phyloP scores from a whole-genome alignment of 37 sponge, comb jelly and placozoan genomes.

The Beroe ovata region DNA sequence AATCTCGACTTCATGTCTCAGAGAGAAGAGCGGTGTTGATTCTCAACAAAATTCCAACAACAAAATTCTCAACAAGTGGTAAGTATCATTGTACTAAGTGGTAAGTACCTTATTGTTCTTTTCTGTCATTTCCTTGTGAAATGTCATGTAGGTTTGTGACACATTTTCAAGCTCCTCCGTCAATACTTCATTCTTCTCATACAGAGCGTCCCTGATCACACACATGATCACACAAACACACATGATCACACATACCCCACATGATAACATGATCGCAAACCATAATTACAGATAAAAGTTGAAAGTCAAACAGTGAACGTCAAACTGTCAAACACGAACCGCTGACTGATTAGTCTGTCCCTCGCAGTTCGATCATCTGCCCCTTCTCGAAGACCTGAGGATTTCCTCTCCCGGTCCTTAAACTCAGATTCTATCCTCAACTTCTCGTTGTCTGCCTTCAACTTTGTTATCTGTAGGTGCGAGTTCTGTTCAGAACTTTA shows the following conservation, averaged over 20 bases:
- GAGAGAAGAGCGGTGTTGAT: too few relatives aligned
- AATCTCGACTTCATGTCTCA: too few relatives aligned
- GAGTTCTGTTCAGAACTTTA: too few relatives aligned
- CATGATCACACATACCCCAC: too few relatives aligned
- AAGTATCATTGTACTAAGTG: too few relatives aligned
- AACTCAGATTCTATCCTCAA: constrained; percentile 42
- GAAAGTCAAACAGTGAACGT: neutral
- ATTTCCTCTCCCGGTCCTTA: neutral
- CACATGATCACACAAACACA: neutral
- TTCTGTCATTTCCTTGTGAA: constrained; percentile 43
- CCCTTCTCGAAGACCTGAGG: constrained; percentile 11
- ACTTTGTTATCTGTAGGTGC: constrained; percentile 28
- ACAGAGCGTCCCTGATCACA: constrained; percentile 1
- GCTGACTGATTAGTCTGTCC: constrained; percentile 23
- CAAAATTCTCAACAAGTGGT: too few relatives aligned
- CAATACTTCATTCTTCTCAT: constrained; percentile 32
- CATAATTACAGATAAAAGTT: too few relatives aligned
- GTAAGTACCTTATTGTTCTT: constrained; percentile 17
- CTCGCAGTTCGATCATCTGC: constrained; percentile 21
- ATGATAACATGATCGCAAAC: too few relatives aligned
- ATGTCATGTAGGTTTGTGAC: constrained; percentile 36
- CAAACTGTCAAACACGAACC: neutral
- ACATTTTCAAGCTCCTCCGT: constrained; percentile 9
- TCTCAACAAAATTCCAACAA: too few relatives aligned
- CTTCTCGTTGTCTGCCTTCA: constrained; percentile 47